Conservation (phyloP, 2,113 vertebrate species). For the Pseudorectes ferrugineus region DNA sequence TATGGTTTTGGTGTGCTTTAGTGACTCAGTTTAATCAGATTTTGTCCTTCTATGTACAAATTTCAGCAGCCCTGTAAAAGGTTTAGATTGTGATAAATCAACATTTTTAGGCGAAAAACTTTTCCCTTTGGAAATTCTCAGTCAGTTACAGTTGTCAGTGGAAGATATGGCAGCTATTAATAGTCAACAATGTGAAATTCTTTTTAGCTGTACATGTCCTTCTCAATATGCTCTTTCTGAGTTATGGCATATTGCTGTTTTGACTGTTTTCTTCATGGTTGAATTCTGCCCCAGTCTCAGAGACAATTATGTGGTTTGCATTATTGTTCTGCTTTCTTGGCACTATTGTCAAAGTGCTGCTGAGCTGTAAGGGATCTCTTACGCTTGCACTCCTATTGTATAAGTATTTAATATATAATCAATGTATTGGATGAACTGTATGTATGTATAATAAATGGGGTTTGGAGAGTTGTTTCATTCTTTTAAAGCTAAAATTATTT, state of each 20-base stretch:
- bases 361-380: not conserved
- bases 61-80: not conserved
- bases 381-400: not conserved
- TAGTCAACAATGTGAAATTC: not conserved
- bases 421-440: not conserved
- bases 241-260: not conserved
- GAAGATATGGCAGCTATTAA: not conserved
- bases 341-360: not conserved
- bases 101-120: not conserved
- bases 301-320: not conserved
- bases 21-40: not conserved
- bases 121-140: not conserved
- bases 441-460: not conserved
- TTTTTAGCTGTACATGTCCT: not conserved
- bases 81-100: not conserved
- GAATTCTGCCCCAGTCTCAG: not conserved
- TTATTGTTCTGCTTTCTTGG: not conserved
- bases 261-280: not conserved
- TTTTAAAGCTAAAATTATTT: not conserved
- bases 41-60: not conserved
- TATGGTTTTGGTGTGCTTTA: not conserved
- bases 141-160: not conserved
- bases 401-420: not conserved
- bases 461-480: not conserved
- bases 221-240: not conserved